Base-by-base conservation (phyloP, 1,140 invertebrate genomes). In the Nephotettix cincticeps region DNA sequence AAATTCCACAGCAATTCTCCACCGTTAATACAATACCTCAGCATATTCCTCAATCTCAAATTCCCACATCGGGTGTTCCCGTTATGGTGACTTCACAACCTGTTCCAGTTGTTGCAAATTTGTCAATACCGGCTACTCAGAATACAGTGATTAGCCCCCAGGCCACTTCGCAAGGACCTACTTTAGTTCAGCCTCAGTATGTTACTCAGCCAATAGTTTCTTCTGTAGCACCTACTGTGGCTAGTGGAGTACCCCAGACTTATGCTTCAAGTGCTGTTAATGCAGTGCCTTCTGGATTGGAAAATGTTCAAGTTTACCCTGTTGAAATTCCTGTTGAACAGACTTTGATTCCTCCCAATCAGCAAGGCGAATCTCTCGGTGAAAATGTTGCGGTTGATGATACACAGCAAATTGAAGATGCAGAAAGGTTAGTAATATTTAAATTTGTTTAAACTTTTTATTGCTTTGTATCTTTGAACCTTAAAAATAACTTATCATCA, bases 401-500 rank as follows among this genome's bases (percentile, higher is more conserved):
- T 66, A 78, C 80, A 27, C 83, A 83, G 28, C 77, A 82, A 68
- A 83, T 83, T 65, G 88, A 89, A 77, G 84, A 86, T 78, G 86
- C 86, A 81, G 87, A 88, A 86, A 89, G 87, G 88, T 89, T 65
- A 83, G 84, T 79, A 68, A 30, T 40, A 17, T n/a, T n/a, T n/a
- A n/a, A n/a, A n/a, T n/a, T n/a, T n/a, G n/a, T n/a, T n/a, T n/a
- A n/a, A n/a, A n/a, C n/a, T n/a, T n/a, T n/a, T n/a, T n/a, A n/a
- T n/a, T n/a, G n/a, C n/a, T n/a, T n/a, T n/a, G n/a, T n/a, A n/a
- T n/a, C n/a, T n/a, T n/a, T n/a, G n/a, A n/a, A n/a, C n/a, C n/a
- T n/a, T n/a, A n/a, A n/a, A n/a, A n/a, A n/a, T n/a, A n/a, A n/a
- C n/a, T n/a, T n/a, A n/a, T n/a, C n/a, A n/a, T n/a, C n/a, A n/a